Base-by-base conservation (phyloP, 2,797 vertebrate genomes). In the Calcarius lapponicus region DNA sequence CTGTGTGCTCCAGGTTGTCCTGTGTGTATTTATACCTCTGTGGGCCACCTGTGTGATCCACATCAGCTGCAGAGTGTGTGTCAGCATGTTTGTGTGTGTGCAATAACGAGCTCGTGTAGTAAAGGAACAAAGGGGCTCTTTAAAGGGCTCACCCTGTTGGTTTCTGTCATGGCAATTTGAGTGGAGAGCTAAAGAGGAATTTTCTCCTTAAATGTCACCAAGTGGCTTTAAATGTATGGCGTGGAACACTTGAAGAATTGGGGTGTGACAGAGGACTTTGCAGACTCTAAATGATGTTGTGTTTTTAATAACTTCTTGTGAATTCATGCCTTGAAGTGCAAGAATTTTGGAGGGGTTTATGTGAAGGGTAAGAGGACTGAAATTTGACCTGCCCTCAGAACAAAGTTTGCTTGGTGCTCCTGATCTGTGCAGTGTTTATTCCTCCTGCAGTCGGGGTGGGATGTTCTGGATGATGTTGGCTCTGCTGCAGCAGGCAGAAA, bases 311-410 rank as follows among this genome's bases (percentile, higher is more conserved):
- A 80, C 21, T 56, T 66, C 54, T 54, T 62, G 64, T 69, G 93
- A 95, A 86, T 93, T 87, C 78, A 85, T 92, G 74, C 51, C 57
- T 75, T 40, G 34, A 94, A 92, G 75, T 78, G 76, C 67, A 67
- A 92, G 92, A 85, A 73, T 45, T 72, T 72, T 79, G 54, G 31
- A 78, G 31, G 19, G 25, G 5, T 72, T 91, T 71, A 16, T 76
- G 25, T 79, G 53, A 86, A 61, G 90, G 48, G 22, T 73, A 74
- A 93, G 38, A 90, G 58, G 43, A 80, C 80, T 16, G 36, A 70
- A 54, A 76, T 91, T 86, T 73, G 84, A 62, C 80, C 67, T 80
- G 38, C 64, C 26, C 60, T 88, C 50, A 53, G 67, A 85, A 87
- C 13, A 25, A 76, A 61, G 18, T 42, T 76, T 61, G 12, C 47